Base-by-base conservation (phyloP, 2,888 invertebrate genomes). In the Brachypterus glaber region DNA sequence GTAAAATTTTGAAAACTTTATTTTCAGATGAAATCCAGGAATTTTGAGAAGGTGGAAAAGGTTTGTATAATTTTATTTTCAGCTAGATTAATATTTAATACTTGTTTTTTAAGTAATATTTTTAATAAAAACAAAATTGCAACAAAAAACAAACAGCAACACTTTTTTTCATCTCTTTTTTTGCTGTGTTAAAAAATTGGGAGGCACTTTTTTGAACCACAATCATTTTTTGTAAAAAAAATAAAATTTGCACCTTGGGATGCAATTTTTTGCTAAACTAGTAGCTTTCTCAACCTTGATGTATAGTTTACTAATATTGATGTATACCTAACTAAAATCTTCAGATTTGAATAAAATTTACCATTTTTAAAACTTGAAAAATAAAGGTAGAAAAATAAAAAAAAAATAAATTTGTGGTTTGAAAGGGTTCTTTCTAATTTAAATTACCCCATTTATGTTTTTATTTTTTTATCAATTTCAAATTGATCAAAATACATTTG, bases 11-110 rank as follows among this genome's bases (percentile, higher is more conserved):
- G n/a, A n/a, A n/a, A n/a, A n/a, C n/a, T n/a, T n/a, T n/a, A n/a
- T n/a, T 82, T 82, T 45, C 79, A 93, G 91, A 90, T 98, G 82
- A 95, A 95, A 67, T 82, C 87, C 51, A 79, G 93, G 66, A 92
- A 95, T 72, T 97, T 88, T 73, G 98, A 98, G 68, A 86, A 86
- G 64, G 98, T 98, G 29, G 98, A 98, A 79, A 95, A 96, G 85
- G 91, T 92, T 78, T 53, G 59, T 49, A 37, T 41, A 39, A 33
- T 36, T 42, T 46, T 9, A 11, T 27, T 27, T 27, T 5, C 12
- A 27, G 33, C 40, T 35, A 33, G 24, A 17, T 18, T 33, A 33
- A 33, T 31, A 35, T 29, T 44, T 39, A 33, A 35, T 11, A 25
- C 33, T 27, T 35, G 26, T 30, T 30, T 36, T 39, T 32, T 35